Percentiles rank a stretch among this genome's conserved stretches.
phyloP scores from a whole-genome alignment of 2,888 invertebrate genomes.

The Oxyteleia sp. region DNA sequence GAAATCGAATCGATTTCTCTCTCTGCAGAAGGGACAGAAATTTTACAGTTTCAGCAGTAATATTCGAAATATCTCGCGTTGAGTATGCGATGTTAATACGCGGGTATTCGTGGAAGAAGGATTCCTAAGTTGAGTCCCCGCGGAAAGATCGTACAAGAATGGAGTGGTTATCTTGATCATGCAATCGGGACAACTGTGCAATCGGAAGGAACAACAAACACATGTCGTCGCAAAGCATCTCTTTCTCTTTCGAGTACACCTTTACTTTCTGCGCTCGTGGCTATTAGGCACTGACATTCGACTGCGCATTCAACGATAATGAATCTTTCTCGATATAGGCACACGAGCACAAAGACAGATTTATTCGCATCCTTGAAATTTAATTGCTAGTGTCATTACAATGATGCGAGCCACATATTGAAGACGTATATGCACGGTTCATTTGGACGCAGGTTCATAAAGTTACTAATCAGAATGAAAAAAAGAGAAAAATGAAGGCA shows the following conservation, averaged over 20 bases:
- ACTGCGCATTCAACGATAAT: constrained; percentile 72
- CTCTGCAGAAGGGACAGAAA: constrained; percentile 8
- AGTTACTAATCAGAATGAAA: constrained; percentile 41
- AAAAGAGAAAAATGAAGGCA: constrained; percentile 7
- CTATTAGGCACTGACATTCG: constrained; percentile 73
- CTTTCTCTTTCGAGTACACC: constrained; percentile 65
- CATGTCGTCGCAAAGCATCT: constrained; percentile 69
- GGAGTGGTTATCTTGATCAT: constrained; percentile 66
- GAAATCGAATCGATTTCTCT: not conserved
- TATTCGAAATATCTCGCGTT: constrained; percentile 49
- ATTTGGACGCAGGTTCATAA: constrained; percentile 48
- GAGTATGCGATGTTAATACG: constrained; percentile 35
- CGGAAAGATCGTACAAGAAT: constrained; percentile 60
- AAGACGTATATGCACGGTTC: constrained; percentile 29
- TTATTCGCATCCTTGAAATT: constrained; percentile 71
- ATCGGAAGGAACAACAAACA: constrained; percentile 74
- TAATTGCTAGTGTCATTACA: constrained; percentile 72
- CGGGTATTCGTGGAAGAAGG: constrained; percentile 43
- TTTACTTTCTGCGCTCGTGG: constrained; percentile 68
- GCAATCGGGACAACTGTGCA: constrained; percentile 68
- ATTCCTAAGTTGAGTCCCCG: constrained; percentile 47
- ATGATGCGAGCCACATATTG: constrained; percentile 65
- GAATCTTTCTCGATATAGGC: constrained; percentile 73
- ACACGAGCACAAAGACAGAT: constrained; percentile 68
- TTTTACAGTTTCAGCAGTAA: constrained; percentile 23